A percentile compares a stretch with the other conserved stretches of the same genome.
Evolutionary conservation across 2,797 vertebrate genomes (phyloP).

Genomic region (Petrocephalus sullivani): DNA sequence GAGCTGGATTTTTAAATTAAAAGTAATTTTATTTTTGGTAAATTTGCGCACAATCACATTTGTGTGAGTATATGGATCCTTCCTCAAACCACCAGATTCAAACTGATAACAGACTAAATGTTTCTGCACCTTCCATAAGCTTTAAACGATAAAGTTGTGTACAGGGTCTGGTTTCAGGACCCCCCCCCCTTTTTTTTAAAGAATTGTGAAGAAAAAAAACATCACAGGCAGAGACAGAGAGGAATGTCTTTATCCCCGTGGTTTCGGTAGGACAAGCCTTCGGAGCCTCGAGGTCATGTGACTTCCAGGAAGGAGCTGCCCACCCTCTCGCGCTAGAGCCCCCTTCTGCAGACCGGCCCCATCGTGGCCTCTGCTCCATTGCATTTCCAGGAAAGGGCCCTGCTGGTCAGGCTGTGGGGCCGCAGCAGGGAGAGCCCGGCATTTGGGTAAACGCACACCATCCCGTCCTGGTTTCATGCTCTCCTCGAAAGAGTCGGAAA

Average conservation of each 20-base stretch:
- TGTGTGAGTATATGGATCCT: not conserved
- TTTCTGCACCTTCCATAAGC: not conserved
- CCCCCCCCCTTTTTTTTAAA: not conserved
- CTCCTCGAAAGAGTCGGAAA: not conserved
- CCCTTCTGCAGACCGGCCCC: conserved; percentile 19
- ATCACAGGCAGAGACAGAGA: not conserved
- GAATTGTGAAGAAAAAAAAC: not conserved
- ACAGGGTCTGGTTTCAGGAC: not conserved
- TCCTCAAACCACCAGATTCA: not conserved
- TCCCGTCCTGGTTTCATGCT: not conserved
- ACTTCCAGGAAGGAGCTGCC: conserved; percentile 23
- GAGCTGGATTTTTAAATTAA: not conserved
- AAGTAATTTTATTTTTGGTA: not conserved
- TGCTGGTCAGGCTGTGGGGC: conserved; percentile 30
- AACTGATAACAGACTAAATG: not conserved
- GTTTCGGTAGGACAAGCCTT: not conserved
- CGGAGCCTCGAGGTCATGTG: conserved; percentile 13
- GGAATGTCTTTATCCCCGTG: not conserved
- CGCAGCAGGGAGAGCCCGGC: conserved; percentile 13
- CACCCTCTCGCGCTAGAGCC: not conserved
- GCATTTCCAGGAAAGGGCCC: conserved; percentile 33
- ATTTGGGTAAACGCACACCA: conserved; percentile 20
- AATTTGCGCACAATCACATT: not conserved
- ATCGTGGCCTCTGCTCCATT: conserved; percentile 26
- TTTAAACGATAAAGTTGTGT: not conserved